A percentile compares a stretch with the other conserved stretches of the same genome.
These are phyloP conservation scores for Sphenopsis melanotis DNA, from an alignment of 2,797 vertebrate species.

Conservation along the genomic window DNA sequence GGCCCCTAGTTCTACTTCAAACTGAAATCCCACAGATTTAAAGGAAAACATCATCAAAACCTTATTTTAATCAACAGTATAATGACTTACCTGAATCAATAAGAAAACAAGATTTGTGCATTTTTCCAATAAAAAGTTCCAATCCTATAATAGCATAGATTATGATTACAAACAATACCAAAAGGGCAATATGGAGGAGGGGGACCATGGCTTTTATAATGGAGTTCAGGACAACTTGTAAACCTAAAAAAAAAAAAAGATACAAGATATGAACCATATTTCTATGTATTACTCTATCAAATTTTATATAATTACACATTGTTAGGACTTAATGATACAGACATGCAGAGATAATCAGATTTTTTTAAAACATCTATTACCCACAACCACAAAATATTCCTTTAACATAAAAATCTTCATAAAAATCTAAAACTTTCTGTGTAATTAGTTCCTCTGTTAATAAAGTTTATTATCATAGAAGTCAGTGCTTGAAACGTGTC, in stretches of 20 bases:
- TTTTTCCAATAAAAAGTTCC: slow-evolving; percentile 99
- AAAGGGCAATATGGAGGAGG: slow-evolving; percentile 97
- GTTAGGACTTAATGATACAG: neutral
- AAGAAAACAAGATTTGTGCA: slow-evolving; percentile 95
- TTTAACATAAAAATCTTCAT: neutral
- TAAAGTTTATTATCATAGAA: neutral
- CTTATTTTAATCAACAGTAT: neutral
- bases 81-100: slow-evolving; percentile 83
- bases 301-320: neutral
- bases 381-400: neutral
- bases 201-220: slow-evolving; percentile 99
- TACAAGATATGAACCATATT: neutral
- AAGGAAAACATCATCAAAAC: neutral
- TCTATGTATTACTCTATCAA: neutral
- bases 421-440: neutral
- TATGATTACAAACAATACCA: slow-evolving; percentile 99
- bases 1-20: neutral
- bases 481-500: neutral
- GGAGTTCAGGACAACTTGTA: slow-evolving; percentile 99
- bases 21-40: neutral
- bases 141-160: slow-evolving; percentile 99
- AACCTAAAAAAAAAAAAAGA: slow-evolving; percentile 79
- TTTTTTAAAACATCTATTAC: neutral
- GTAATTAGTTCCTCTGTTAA: neutral
- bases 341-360: neutral